Base-by-base conservation (phyloP, 2,888 invertebrate genomes). In the Drosophila kanekoi region DNA sequence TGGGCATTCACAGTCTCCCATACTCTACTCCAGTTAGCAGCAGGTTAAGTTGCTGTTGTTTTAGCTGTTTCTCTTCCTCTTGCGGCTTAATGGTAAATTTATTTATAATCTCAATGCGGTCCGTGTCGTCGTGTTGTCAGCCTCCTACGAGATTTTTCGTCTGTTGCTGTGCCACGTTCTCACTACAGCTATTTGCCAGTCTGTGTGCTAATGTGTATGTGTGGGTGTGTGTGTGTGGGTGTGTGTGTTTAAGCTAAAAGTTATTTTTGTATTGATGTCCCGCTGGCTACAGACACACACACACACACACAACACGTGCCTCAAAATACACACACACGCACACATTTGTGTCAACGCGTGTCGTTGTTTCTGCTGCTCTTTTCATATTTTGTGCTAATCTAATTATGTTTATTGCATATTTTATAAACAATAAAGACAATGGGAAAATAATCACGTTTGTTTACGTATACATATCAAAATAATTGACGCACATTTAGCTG, bases 91-190 rank as follows among this genome's bases (percentile, higher is more conserved):
- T 66, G 73, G 58, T 67, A 69, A 60, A 79, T 75, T 75, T 83
- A 83, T 83, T 83, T 83, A 75, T 83, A 83, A 87, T 79, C 87
- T 66, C 62, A 49, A 63, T 72, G 69, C 61, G 70, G 52, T 14
- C 37, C 56, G 64, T 32, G 54, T 47, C 57, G 60, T 49, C 48
- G 23, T 43, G 38, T 60, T 78, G 84, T 38, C 75, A 81, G 76
- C 67, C 74, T 64, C 77, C 74, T 57, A 81, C 76, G 72, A 65
- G 47, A 58, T 14, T 14, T 47, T 67, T 40, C 44, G 47, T 61
- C 54, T 56, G 72, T 49, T 75, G 77, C 75, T 68, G 56, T 44
- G 74, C 58, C 45, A 37, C 61, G 68, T 43, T 38, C n/a, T 4
- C 49, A 41, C 14, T 52, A 38, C 44, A 1, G 4, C n/a, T 33